These are phyloP conservation scores for Lamprologus speciosus DNA, from an alignment of 2,113 vertebrate species.

Conservation along the genomic window DNA sequence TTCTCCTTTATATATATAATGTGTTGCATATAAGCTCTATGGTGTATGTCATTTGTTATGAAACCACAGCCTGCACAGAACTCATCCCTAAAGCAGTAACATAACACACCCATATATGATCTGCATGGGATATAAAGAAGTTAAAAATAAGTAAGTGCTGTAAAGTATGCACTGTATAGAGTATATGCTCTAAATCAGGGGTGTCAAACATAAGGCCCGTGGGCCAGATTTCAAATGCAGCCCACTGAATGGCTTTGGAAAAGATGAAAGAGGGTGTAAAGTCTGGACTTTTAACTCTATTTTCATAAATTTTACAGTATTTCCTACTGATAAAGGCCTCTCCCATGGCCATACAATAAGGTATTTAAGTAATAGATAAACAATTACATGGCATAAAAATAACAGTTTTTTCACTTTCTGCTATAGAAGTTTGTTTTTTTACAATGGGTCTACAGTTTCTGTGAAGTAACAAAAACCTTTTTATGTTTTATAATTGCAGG, in stretches of 20 bases:
- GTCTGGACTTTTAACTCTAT: neutral
- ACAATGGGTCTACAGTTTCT: neutral
- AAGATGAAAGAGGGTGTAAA: neutral
- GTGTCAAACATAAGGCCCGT: neutral
- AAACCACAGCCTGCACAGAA: neutral
- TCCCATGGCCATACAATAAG: neutral
- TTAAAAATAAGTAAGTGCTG: neutral
- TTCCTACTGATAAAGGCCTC: neutral
- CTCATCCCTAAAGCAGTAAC: neutral
- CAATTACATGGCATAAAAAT: neutral
- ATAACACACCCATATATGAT: neutral
- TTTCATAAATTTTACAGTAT: neutral
- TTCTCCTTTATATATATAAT: neutral
- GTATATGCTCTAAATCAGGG: neutral
- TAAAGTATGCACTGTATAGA: neutral
- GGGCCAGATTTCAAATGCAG: neutral
- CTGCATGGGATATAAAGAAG: neutral
- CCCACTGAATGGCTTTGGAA: neutral
- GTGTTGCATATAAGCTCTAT: neutral
- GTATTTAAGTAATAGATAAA: neutral
- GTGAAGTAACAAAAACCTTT: neutral
- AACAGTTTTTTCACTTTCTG: neutral
- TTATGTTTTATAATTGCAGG: neutral
- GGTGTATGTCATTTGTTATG: neutral
- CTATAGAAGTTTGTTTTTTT: neutral